Base-by-base conservation (phyloP, 2,113 vertebrate species). In the Tichodroma muraria region DNA sequence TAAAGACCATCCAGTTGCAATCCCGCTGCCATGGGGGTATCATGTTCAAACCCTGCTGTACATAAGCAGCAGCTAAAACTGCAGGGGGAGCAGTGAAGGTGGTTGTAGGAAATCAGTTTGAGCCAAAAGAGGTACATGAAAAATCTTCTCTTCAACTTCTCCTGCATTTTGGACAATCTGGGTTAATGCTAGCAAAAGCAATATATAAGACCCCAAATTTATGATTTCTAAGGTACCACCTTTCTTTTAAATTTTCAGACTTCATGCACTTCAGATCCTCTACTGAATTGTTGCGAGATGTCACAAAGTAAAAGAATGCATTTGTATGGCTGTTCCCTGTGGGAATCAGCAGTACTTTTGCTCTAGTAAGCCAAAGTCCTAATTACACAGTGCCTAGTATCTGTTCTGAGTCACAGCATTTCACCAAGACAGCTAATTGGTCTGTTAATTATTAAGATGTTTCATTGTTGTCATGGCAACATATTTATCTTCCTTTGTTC, bases 381-480 rank as follows among this genome's bases (percentile, higher is more conserved):
- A 98, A 99, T 99, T 98, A 98, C 94, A 98, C 70, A 87, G 97
- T 57, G 95, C 94, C 90, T 88, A 96, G 95, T 97, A 95, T 97
- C 97, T 96, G 94, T 77, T 97, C 96, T 91, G 96, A 97, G 96
- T 97, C 96, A 97, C 85, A 94, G 95, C 78, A 86, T 89, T 98
- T 98, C 97, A 98, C 97, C 97, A 96, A 97, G 95, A 96, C 95
- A 97, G 94, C 76, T 96, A 98, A 98, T 96, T 98, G 98, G 98
- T 97, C 97, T 98, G 98, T 98, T 99, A 99, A 98, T 98, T 98
- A 98, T 97, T 98, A 97, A 97, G 97, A 93, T 97, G 94, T 88
- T 97, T 97, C 97, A 95, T 60, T 80, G 97, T 98, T 97, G 93
- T 97, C 98, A 98, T 98, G 96, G 98, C 97, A 98, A 98, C 97